These are phyloP conservation scores for Mugil cephalus DNA, from an alignment of 2,113 vertebrate genomes.

Conservation along the genomic window DNA sequence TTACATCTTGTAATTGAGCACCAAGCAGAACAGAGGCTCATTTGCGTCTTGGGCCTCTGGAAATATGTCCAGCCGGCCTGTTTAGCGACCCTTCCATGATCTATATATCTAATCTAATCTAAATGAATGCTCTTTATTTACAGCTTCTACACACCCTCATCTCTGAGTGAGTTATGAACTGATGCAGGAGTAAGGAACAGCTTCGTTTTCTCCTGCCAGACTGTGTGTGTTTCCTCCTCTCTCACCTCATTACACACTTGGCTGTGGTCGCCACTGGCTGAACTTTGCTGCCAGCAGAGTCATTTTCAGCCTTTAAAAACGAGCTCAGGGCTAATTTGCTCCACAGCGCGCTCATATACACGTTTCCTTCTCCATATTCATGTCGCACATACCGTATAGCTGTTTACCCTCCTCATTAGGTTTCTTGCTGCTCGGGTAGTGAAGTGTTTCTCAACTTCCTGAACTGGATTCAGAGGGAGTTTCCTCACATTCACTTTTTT, in stretches of 20 bases:
- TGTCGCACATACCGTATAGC: constrained; percentile 39
- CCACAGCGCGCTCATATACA: constrained; percentile 69
- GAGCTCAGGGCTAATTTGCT: constrained; percentile 76
- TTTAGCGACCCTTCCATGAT: too few relatives aligned
- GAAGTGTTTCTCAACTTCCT: neutral
- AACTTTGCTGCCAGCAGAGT: constrained; percentile 78
- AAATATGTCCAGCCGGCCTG: too few relatives aligned
- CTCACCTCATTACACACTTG: constrained; percentile 85
- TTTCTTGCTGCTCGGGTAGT: constrained; percentile 19
- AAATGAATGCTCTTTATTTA: constrained; percentile 66
- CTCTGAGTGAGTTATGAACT: constrained; percentile 9
- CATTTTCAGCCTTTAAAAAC: constrained; percentile 76
- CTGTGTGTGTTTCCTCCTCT: constrained; percentile 44
- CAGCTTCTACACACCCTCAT: constrained; percentile 42
- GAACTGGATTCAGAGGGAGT: neutral
- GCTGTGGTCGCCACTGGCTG: constrained; percentile 63
- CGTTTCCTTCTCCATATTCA: constrained; percentile 70
- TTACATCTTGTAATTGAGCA: too few relatives aligned
- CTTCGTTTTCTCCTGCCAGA: constrained; percentile 36
- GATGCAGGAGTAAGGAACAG: constrained; percentile 30
- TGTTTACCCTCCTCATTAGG: constrained; percentile 32
- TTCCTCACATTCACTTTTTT: neutral
- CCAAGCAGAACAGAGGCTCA: too few relatives aligned
- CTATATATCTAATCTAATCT: too few relatives aligned
- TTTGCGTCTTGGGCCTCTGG: too few relatives aligned